A percentile compares a stretch with the other conserved stretches of the same genome.
Conservation (phyloP, 2,888 invertebrate genomes). For the Sarcophaga caerulescens region DNA sequence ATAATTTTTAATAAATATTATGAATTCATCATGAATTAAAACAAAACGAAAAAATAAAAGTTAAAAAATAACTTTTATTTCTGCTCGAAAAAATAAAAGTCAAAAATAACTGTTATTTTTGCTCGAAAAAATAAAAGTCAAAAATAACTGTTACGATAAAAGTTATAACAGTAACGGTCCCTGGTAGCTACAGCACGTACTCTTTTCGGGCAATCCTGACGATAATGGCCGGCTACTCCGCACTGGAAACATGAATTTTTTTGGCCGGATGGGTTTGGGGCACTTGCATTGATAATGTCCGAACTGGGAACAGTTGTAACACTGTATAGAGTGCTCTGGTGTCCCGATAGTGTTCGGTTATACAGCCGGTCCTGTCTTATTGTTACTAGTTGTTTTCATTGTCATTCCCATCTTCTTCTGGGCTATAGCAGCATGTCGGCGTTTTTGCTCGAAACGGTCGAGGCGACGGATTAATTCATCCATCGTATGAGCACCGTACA, state of each 20-base stretch:
- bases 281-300: conserved; percentile 39
- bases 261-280: neutral
- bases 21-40: too few species aligned
- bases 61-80: too few species aligned
- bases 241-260: conserved; percentile 41
- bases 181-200: neutral
- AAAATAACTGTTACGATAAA: too few species aligned
- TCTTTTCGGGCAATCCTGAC: conserved; percentile 32
- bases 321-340: neutral
- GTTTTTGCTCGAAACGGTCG: conserved; percentile 28
- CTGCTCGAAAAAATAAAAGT: too few species aligned
- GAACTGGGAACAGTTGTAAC: conserved; percentile 38
- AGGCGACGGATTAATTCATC: conserved; percentile 22
- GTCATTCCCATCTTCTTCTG: neutral
- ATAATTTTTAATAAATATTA: too few species aligned
- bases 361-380: neutral
- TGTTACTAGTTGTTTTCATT: neutral
- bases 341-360: neutral
- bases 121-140: too few species aligned
- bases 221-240: conserved; percentile 25
- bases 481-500: conserved; percentile 41
- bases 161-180: too few species aligned
- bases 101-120: too few species aligned
- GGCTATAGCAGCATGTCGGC: neutral
- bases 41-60: too few species aligned